A percentile compares a stretch with the other conserved stretches of the same genome.
Conservation (phyloP, 2,113 vertebrate species). For the Nothoprocta pentlandii region DNA sequence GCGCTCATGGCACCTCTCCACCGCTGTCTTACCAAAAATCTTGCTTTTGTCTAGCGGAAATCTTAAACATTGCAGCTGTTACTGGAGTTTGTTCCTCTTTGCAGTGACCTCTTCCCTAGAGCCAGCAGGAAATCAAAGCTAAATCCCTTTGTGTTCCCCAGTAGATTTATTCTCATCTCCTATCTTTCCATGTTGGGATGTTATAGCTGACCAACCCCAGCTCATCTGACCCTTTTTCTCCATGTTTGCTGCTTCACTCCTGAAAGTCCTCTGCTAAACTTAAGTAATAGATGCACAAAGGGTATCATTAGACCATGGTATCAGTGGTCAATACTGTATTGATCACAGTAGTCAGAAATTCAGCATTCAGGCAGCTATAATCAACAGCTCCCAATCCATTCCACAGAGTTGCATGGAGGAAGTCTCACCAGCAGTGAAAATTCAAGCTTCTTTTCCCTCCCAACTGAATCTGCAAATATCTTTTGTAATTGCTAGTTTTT, state of each 20-base stretch:
- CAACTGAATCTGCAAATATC: background rate
- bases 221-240: background rate
- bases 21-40: background rate
- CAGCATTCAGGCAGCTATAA: background rate
- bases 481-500: background rate
- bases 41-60: background rate
- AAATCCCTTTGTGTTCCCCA: background rate
- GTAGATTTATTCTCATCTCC: background rate
- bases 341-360: conserved; percentile 29
- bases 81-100: background rate
- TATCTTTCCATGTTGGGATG: background rate
- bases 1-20: no score
- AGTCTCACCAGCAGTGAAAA: background rate
- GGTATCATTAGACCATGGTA: background rate
- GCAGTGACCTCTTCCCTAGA: no score
- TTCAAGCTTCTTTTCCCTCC: background rate
- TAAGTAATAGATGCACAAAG: background rate
- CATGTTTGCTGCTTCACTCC: background rate
- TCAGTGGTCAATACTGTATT: background rate
- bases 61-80: background rate
- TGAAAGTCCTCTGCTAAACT: background rate
- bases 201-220: background rate
- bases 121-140: background rate
- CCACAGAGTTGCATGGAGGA: background rate
- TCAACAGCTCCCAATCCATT: background rate